Base-by-base conservation (phyloP, 2,797 vertebrate genomes). In the Gephyroberyx darwinii region DNA sequence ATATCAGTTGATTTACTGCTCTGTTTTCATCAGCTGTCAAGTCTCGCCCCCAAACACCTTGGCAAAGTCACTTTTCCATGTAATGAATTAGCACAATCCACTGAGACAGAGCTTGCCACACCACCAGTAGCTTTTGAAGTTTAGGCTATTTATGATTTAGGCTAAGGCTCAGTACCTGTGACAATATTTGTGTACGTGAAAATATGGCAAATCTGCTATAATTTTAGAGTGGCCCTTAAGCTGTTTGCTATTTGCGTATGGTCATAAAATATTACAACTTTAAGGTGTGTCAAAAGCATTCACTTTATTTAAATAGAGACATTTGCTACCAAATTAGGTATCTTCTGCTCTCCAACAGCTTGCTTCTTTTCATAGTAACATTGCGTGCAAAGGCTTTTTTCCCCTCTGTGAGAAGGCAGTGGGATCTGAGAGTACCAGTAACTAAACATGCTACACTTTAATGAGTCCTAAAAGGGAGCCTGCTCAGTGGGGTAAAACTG, bases 371-470 rank as follows among this genome's bases (percentile, higher is more conserved):
- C 62, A 17, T 65, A 35, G 64, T 43, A 47, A 26, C 51, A 17
- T 74, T 33, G 51, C 43, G 58, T 58, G 68, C 35, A 2, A 37
- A 52, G 53, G 65, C 52, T 66, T 72, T 54, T 65, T 65, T 71
- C 1, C 33, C 64, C 50, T 48, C 45, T 66, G 64, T 56, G 84
- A 77, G 65, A 69, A 26, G 30, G 59, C 68, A 69, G 67, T 70
- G 74, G 82, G 80, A 83, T 82, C 52, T 65, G 26, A 84, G 77
- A 63, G 63, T 20, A 74, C 73, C 81, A 75, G 62, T 84, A 87
- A 88, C 83, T 76, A 77, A 78, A 86, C 74, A 68, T 7, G 41
- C 77, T 62, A 35, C 50, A 55, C 81, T 87, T 81, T 82, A 85
- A 85, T 75, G 77, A 81, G 78, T 78, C 67, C 83, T 84, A 63